Base-by-base conservation (phyloP, 2,888 invertebrate species). In the Pogonocherus hispidulus region DNA sequence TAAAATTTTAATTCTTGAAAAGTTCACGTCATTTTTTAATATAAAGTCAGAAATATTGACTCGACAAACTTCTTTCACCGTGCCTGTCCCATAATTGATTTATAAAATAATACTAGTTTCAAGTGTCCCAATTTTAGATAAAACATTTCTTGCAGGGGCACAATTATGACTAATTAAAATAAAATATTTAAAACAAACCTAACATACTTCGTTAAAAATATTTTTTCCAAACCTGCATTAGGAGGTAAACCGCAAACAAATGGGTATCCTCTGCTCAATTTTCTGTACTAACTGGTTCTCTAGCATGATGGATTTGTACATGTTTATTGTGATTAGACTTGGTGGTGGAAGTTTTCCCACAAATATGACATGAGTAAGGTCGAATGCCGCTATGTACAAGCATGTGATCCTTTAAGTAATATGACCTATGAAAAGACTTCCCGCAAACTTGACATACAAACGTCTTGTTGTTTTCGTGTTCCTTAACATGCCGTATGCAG, bases 271-370 rank as follows among this genome's bases (percentile, higher is more conserved):
- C 59, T 44, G 55, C 44, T 73, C 89, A 93, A 84, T 92, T 92
- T 82, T 95, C 96, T 6, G 94, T 94, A 75, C 93, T 94, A 73
- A 95, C 91, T 37, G 94, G 93, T 84, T 95, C 95, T 60, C 95
- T 87, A 59, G 95, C 94, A 86, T 95, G 95, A 85, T 96, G 96
- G 78, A 95, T 95, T 86, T 93, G 92, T 67, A 95, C 90, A 84
- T 96, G 95, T 84, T 95, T 95, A 81, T 95, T 95, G 81, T 96
- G 95, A 86, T 96, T 96, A 49, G 94, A 94, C 86, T 95, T 95
- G 63, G 95, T 95, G 77, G 94, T 93, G 54, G 94, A 94, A 6
- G 94, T 93, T 86, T 96, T 96, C 27, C 95, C 95, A 84, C 96
- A 96, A 67, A 96, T 93, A 79, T 93, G 93, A 86, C 96, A 96